A percentile compares a stretch with the other conserved stretches of the same genome.
Conservation (phyloP, 92 coral and sea anemone species). For the Heliopora coerulea region DNA sequence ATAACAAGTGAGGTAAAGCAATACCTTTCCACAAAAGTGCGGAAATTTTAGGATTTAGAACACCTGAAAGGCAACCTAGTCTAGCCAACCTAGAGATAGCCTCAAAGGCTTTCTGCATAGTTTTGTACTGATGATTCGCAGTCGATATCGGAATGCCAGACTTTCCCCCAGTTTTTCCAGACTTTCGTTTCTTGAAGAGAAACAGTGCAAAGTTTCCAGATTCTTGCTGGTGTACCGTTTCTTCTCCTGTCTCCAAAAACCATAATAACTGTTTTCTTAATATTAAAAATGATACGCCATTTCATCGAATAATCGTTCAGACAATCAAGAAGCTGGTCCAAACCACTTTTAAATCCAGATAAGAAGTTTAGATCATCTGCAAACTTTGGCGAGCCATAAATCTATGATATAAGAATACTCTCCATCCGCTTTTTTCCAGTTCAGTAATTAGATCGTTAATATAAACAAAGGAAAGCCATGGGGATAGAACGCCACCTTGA, state of each 20-base stretch:
- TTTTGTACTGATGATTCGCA: background rate
- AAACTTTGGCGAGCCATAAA: constrained; percentile 19
- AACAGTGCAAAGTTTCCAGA: background rate
- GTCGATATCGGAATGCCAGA: background rate
- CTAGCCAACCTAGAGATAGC: background rate
- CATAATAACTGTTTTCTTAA: constrained; percentile 12
- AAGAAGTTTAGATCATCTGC: constrained; percentile 5
- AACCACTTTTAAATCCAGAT: background rate
- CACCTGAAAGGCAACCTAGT: background rate
- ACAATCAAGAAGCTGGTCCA: background rate
- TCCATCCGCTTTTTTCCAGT: background rate
- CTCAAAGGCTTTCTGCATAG: background rate
- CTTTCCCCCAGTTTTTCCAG: constrained; percentile 1
- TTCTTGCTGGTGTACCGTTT: background rate
- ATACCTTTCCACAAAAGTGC: background rate
- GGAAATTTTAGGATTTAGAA: constrained; percentile 4
- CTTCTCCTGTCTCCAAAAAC: constrained; percentile 15
- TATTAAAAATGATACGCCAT: constrained; percentile 7
- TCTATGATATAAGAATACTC: background rate
- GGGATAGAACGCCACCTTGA: constrained; percentile 55
- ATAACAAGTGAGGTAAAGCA: background rate
- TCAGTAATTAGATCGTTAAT: constrained; percentile 32
- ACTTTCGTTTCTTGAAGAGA: background rate
- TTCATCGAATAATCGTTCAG: background rate
- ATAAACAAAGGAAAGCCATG: constrained; percentile 50